Conservation (phyloP, 1,140 invertebrate genomes). For the Muscidifurax raptorellus region DNA sequence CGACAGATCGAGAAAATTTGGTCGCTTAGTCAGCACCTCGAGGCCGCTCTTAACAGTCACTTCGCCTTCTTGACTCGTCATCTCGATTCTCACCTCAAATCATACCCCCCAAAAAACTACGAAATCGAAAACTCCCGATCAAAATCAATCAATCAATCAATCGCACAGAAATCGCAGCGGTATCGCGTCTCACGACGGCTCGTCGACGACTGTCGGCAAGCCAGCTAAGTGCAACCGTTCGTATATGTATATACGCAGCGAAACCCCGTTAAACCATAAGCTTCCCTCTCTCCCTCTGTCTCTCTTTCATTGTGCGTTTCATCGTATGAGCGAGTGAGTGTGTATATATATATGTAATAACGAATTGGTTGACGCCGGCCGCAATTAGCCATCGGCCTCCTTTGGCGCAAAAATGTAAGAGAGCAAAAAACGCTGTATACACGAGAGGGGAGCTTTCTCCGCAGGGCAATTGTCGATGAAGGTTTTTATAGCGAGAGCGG, state of each 20-base stretch:
- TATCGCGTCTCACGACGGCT: constrained; percentile 8
- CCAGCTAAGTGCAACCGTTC: constrained; percentile 32
- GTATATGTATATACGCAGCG: background rate
- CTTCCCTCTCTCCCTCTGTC: background rate
- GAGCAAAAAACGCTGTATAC: background rate
- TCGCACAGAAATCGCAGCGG: background rate
- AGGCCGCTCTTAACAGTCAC: constrained; percentile 51
- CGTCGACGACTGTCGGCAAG: constrained; percentile 19
- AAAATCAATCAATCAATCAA: background rate
- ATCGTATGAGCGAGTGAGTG: background rate
- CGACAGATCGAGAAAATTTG: constrained; percentile 69
- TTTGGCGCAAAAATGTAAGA: constrained; percentile 9
- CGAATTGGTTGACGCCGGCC: constrained; percentile 14
- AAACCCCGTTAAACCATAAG: constrained; percentile 35
- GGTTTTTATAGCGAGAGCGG: background rate
- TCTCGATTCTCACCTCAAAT: constrained; percentile 38
- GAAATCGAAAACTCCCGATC: background rate
- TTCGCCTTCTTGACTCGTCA: constrained; percentile 57
- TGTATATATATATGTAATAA: background rate
- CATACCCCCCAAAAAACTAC: background rate
- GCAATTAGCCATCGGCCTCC: constrained; percentile 27
- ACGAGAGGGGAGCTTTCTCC: background rate
- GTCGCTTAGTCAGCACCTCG: constrained; percentile 62
- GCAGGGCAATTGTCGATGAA: background rate
- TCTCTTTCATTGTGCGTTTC: background rate